Conservation (phyloP, 1,140 invertebrate genomes). For the Lepidurus packardi region DNA sequence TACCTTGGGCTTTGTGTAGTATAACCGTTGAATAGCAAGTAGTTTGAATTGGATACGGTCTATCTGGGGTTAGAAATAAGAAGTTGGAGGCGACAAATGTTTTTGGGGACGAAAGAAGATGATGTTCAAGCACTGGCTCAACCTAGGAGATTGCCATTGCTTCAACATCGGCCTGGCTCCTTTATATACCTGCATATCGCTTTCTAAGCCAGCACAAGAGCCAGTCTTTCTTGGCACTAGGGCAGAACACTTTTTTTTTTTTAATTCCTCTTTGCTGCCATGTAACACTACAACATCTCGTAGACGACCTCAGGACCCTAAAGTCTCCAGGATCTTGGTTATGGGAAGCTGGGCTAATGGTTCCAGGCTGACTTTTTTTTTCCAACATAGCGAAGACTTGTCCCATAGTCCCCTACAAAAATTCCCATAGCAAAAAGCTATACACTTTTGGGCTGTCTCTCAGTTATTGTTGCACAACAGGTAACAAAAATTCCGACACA, state of each 20-base stretch:
- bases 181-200: constrained; percentile 1
- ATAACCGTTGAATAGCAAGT: too few species aligned
- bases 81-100: not conserved
- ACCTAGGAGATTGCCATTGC: not conserved
- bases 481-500: not conserved
- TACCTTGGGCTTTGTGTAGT: too few species aligned
- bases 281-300: constrained; percentile 8
- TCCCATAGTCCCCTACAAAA: not conserved
- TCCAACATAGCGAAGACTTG: not conserved
- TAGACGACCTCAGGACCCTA: not conserved
- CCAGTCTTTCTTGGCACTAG: constrained; percentile 11
- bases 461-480: not conserved
- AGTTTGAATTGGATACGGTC: too few species aligned
- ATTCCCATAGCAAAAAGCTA: not conserved
- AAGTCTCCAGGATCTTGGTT: constrained; percentile 8
- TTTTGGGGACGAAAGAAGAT: not conserved
- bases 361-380: not conserved
- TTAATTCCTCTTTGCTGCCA: not conserved
- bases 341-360: not conserved
- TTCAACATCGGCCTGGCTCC: not conserved
- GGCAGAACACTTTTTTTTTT: constrained; percentile 7
- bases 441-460: too few species aligned
- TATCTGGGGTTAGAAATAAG: too few species aligned
- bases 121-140: not conserved
- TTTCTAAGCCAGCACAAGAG: not conserved